Evolutionary conservation across 2,113 vertebrate species (phyloP), one percentile per base, ranked within the genome.

Genomic region (Corvus hawaiiensis): DNA sequence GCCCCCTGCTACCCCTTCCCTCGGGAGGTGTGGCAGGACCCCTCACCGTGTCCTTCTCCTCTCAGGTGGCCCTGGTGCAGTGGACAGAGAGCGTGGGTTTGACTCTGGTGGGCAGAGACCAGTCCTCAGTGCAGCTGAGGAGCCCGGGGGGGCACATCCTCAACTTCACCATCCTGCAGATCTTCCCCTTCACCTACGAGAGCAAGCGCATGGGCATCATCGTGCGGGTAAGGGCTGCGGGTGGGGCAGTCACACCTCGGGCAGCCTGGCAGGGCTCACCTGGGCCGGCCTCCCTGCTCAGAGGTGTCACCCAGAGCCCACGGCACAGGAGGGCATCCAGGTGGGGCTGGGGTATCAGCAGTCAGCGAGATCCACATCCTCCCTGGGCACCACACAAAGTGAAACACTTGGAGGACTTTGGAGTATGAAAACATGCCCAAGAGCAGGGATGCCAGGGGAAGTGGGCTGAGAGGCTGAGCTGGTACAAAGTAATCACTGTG

Each of bases 171-270:
- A 99, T 99, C 96, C 97, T 99, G 76, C 99, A 99, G 98, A 98
- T 99, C 82, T 99, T 99, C 96, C 99, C 99, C 18, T 99, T 99
- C 94, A 99, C 99, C 52, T 99, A 99, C 0, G 99, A 99, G 96
- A 99, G 99, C 98, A 99, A 99, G 63, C 98, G 99, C 68, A 99
- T 99, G 99, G 99, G 99, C 56, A 98, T 99, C 86, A 99, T 99
- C 10, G 99, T 99, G 58, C 94, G 99, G 77, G 99, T 99, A 92
- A 99, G 99, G 46, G 46, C 23, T 32, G 41, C 11, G 13, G 11
- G 80, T 4, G 27, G 26, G 39, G 39, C 39, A 41, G 13, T 41
- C 74, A 39, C 44, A 4, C 37, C 59, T 22, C 39, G 35, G 73
- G 41, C 55, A 32, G 32, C 43, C 48, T 8, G 9, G 24, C 1